Percentiles rank a stretch among this genome's conserved stretches.
These are phyloP conservation scores for Sylvilagus floridanus DNA, from an alignment of 2,797 vertebrate species.

Conservation along the genomic window DNA sequence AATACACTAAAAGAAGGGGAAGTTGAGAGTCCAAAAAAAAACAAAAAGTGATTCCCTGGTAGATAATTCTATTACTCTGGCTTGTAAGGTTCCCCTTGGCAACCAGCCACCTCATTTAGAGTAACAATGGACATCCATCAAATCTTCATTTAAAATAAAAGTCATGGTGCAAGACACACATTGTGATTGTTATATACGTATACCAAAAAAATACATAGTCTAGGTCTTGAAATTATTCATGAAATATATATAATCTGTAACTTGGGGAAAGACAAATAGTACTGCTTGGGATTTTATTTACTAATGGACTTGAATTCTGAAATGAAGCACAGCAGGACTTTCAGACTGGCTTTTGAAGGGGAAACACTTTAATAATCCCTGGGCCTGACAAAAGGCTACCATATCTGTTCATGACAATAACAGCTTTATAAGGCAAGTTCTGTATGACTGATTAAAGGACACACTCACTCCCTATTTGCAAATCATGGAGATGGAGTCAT, in stretches of 20 bases:
- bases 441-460: constrained; percentile 67
- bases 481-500: constrained; percentile 64
- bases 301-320: constrained; percentile 69
- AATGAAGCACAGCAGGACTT: constrained; percentile 69
- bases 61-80: constrained; percentile 55
- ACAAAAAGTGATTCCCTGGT: not conserved
- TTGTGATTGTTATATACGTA: not conserved
- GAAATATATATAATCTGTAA: constrained; percentile 26
- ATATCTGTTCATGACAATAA: constrained; percentile 71
- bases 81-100: not conserved
- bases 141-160: constrained; percentile 65
- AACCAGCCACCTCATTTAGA: not conserved
- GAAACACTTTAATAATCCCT: constrained; percentile 62
- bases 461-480: constrained; percentile 63
- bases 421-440: constrained; percentile 73
- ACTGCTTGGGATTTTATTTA: constrained; percentile 64
- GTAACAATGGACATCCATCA: constrained; percentile 65
- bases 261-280: constrained; percentile 59
- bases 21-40: constrained; percentile 48
- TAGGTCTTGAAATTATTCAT: constrained; percentile 15
- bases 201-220: not conserved
- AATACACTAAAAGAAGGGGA: constrained; percentile 20
- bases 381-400: constrained; percentile 66
- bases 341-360: constrained; percentile 67
- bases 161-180: not conserved